A percentile compares a stretch with the other conserved stretches of the same genome.
phyloP scores from a whole-genome alignment of 92 coral and sea anemone species.

The Palythoa grandiflora region DNA sequence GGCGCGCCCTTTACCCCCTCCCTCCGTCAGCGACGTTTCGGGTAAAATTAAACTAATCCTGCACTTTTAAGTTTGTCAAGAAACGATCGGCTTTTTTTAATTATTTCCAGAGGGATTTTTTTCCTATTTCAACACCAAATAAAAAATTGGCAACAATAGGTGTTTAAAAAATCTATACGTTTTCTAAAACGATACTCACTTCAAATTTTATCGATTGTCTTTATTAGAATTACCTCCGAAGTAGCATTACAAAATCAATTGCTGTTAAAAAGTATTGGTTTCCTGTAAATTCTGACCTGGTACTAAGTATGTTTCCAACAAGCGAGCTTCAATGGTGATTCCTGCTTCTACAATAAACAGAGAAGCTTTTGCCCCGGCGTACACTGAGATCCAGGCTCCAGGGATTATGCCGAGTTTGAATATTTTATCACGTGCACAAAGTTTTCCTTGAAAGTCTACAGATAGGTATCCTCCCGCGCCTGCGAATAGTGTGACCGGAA shows the following conservation, averaged over 20 bases:
- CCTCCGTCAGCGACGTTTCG: too few species aligned
- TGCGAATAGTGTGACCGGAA: constrained; percentile 78
- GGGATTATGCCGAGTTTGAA: constrained; percentile 89
- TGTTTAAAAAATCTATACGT: too few species aligned
- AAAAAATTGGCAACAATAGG: too few species aligned
- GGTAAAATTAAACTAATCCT: too few species aligned
- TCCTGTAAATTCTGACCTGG: constrained; percentile 52
- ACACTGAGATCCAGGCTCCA: constrained; percentile 88
- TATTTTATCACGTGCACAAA: constrained; percentile 83
- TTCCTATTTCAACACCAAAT: too few species aligned
- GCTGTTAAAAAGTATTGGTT: background rate
- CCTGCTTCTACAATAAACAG: constrained; percentile 87
- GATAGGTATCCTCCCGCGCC: constrained; percentile 92
- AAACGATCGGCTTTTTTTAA: too few species aligned
- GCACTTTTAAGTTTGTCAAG: too few species aligned
- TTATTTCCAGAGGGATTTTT: too few species aligned
- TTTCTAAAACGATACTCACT: too few species aligned
- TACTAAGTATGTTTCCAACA: constrained; percentile 83
- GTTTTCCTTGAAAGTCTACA: constrained; percentile 78
- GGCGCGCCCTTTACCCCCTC: too few species aligned
- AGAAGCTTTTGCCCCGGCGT: constrained; percentile 83
- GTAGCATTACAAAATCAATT: background rate
- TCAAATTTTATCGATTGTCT: too few species aligned
- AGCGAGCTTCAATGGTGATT: constrained; percentile 84
- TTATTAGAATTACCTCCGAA: background rate